Percentiles rank a stretch among this genome's conserved stretches.
phyloP scores from a whole-genome alignment of 1,140 invertebrate genomes.

The Tetragonula clypearis region DNA sequence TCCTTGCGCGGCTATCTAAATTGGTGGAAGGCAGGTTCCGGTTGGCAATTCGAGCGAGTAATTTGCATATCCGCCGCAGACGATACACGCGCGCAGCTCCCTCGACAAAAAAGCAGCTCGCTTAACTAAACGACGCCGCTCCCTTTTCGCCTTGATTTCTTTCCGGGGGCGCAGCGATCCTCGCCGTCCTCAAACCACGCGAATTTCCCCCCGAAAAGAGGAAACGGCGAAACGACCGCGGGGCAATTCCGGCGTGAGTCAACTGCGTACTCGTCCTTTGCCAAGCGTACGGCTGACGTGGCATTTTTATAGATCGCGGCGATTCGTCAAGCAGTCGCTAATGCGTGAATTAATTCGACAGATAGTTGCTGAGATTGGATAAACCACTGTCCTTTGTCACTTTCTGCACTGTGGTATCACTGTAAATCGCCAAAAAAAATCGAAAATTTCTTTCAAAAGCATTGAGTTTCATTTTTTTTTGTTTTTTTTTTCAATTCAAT shows the following conservation, averaged over 20 bases:
- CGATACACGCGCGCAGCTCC: background rate
- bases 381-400: too few species aligned
- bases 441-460: too few species aligned
- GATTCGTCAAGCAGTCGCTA: slow-evolving; percentile 9
- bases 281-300: background rate
- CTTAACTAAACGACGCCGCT: background rate
- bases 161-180: background rate
- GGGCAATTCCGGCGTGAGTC: background rate
- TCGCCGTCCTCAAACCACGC: background rate
- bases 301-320: slow-evolving; percentile 15
- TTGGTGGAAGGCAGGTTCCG: background rate
- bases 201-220: background rate
- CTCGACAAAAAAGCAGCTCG: background rate
- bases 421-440: background rate
- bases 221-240: background rate
- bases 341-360: slow-evolving; percentile 23
- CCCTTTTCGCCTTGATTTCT: background rate
- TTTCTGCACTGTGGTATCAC: background rate
- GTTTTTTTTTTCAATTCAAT: too few species aligned
- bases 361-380: background rate
- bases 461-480: too few species aligned
- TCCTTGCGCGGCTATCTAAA: background rate
- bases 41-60: background rate
- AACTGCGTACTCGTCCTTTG: background rate
- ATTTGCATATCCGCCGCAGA: background rate